A percentile compares a stretch with the other conserved stretches of the same genome.
phyloP scores from a whole-genome alignment of 2,113 vertebrate genomes.

The Dunckerocampus dactyliophorus region DNA sequence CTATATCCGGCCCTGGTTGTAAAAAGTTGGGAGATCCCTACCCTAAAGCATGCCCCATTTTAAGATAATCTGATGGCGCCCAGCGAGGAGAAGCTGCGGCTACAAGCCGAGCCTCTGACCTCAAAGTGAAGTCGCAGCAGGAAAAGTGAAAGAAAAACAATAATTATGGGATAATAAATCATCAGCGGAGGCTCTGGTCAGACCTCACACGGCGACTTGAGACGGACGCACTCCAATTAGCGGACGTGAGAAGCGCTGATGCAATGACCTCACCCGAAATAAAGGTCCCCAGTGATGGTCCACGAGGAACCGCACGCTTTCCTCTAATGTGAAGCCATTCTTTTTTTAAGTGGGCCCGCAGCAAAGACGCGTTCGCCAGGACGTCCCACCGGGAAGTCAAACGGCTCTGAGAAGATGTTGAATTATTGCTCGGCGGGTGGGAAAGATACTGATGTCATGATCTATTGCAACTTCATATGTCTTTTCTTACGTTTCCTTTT shows the following conservation, averaged over 20 bases:
- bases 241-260: too few species aligned
- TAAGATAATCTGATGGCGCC: too few species aligned
- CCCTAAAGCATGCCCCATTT: too few species aligned
- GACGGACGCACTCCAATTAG: neutral
- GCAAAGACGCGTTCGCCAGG: neutral
- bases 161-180: slow-evolving; percentile 13
- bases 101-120: slow-evolving; percentile 24
- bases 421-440: neutral
- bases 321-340: neutral
- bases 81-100: slow-evolving; percentile 10
- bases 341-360: neutral
- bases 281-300: neutral
- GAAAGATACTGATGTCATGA: neutral
- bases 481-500: neutral
- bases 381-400: neutral
- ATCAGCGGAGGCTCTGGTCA: neutral
- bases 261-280: neutral
- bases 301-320: neutral
- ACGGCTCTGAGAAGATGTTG: neutral
- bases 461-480: neutral
- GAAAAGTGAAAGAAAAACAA: slow-evolving; percentile 28
- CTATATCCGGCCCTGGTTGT: too few species aligned
- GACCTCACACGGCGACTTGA: neutral
- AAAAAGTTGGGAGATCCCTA: too few species aligned
- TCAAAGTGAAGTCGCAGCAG: neutral